Percentiles rank a stretch among this genome's conserved stretches.
These are phyloP conservation scores for Uloborus diversus DNA, from an alignment of 1,140 invertebrate genomes.

Conservation along the genomic window DNA sequence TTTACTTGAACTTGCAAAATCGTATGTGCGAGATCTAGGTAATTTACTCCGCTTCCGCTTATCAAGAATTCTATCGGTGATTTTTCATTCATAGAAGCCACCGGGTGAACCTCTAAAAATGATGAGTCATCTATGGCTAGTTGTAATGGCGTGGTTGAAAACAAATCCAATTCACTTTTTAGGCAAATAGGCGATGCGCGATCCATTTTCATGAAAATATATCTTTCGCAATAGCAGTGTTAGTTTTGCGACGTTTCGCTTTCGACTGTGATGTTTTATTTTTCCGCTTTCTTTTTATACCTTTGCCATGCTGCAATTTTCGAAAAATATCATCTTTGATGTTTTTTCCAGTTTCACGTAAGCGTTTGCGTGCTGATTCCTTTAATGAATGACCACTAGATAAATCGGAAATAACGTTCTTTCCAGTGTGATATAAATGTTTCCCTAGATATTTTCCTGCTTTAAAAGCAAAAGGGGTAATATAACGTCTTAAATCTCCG, in stretches of 20 bases:
- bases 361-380: slow-evolving; percentile 1
- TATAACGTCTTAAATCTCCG: background rate
- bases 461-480: background rate
- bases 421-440: background rate
- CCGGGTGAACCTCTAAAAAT: slow-evolving; percentile 1
- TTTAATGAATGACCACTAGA: background rate
- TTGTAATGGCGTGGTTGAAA: background rate
- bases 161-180: background rate
- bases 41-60: slow-evolving; percentile 1
- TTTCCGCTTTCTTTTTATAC: slow-evolving; percentile 25
- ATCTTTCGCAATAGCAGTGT: too few relatives aligned
- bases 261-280: background rate
- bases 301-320: slow-evolving; percentile 11
- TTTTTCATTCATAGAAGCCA: background rate
- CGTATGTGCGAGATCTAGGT: slow-evolving; percentile 26
- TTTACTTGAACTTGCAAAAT: slow-evolving; percentile 1
- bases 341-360: background rate
- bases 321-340: slow-evolving; percentile 17
- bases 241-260: background rate
- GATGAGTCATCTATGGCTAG: background rate
- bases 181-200: background rate
- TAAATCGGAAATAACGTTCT: slow-evolving; percentile 1
- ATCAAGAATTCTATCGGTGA: slow-evolving; percentile 23
- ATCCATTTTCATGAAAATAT: too few relatives aligned
- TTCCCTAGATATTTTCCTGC: slow-evolving; percentile 1